Conservation (phyloP, 1,140 invertebrate species). For the Leptinotarsa defecta region DNA sequence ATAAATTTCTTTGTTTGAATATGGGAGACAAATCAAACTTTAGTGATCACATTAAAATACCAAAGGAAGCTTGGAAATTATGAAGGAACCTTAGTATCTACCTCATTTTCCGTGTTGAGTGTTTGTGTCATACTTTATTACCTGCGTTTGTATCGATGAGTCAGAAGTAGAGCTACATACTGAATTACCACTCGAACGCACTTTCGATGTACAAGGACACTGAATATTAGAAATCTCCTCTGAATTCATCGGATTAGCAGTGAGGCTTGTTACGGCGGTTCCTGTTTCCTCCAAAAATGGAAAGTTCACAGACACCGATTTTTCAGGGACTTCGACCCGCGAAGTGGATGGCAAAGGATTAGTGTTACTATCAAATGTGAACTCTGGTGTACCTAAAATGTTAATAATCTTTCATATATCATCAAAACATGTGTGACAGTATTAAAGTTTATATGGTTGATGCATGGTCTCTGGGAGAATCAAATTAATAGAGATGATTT, state of each 20-base stretch:
- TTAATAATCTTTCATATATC: not conserved
- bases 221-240: not conserved
- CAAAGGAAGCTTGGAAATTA: no score
- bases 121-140: not conserved
- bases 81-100: no score
- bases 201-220: conserved; percentile 29
- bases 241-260: not conserved
- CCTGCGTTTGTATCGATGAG: conserved; percentile 39
- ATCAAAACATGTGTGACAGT: no score
- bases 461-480: no score
- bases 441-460: no score
- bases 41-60: no score
- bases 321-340: not conserved
- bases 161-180: conserved; percentile 36
- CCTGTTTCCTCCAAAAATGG: not conserved
- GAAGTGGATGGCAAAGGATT: conserved; percentile 15
- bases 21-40: no score
- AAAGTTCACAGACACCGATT: conserved; percentile 7
- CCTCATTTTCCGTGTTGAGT: no score
- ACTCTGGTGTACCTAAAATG: not conserved
- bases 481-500: no score
- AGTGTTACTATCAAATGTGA: not conserved
- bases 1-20: no score
- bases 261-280: not conserved
- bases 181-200: conserved; percentile 18